Base-by-base conservation (phyloP, 2,113 vertebrate species). In the Corydoras sp. region DNA sequence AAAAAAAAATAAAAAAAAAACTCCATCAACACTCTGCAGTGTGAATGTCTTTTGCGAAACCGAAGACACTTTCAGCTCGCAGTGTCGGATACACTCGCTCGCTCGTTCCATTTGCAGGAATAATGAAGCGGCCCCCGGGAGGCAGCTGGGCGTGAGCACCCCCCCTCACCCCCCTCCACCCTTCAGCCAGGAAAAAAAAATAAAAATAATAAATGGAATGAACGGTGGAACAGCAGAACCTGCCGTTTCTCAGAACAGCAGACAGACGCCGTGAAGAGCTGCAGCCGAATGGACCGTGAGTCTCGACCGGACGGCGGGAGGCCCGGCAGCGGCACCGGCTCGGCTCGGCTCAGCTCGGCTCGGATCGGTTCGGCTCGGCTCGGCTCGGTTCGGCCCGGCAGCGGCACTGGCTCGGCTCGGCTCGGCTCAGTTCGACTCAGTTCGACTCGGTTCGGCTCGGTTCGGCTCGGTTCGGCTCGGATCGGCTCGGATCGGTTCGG, bases 81-180 rank as follows among this genome's bases (percentile, higher is more conserved):
- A 48, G 61, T 11, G 11, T 30, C 54, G 54, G 62, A 65, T 35
- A 50, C 55, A n/a, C 18, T 5, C 9, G 18, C 62, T 51, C 1
- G 32, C 62, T 51, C 1, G 32, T 65, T 50, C 43, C 54, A 59
- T 73, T 74, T 70, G 32, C 10, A 49, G 67, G 43, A 65, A 74
- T 71, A 77, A 77, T 54, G 62, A 74, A 32, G 66, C 14, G 63
- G 15, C 35, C 9, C 68, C 65, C 13, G 7, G 49, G 50, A 64
- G 51, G 67, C 65, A 64, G 58, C 54, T n/a, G 18, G 59, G 68
- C 62, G 55, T 13, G 62, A 60, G 63, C 31, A 53, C 3, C 30
- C 50, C 43, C 43, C 14, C 29, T 73, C 55, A 13, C n/a, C n/a
- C n/a, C n/a, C n/a, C n/a, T n/a, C n/a, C n/a, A n/a, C n/a, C n/a